These are phyloP conservation scores for Palaemon carinicauda DNA, from an alignment of 1,140 invertebrate genomes.

Conservation along the genomic window DNA sequence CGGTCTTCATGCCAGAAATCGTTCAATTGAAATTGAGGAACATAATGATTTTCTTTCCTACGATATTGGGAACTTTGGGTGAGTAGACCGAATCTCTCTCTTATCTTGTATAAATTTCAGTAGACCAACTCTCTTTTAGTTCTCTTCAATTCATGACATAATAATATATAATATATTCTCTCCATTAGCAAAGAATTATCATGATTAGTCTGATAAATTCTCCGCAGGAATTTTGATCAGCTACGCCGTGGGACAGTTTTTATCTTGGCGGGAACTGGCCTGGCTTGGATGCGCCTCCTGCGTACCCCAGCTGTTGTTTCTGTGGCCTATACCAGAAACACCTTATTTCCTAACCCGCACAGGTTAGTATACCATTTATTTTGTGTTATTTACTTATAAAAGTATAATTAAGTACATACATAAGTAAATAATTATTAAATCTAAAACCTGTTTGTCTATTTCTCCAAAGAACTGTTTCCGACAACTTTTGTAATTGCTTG, in stretches of 20 bases:
- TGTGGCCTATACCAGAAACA: constrained; percentile 32
- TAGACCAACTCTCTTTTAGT: no score
- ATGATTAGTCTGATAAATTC: not conserved
- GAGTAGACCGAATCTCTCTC: not conserved
- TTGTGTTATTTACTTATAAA: no score
- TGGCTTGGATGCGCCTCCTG: constrained; percentile 15
- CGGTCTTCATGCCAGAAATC: constrained; percentile 32
- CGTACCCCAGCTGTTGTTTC: not conserved
- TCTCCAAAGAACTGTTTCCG: no score
- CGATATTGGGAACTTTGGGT: constrained; percentile 26
- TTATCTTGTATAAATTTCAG: no score
- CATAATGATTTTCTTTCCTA: not conserved
- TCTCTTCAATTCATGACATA: no score
- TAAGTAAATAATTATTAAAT: not conserved
- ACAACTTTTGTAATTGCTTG: not conserved
- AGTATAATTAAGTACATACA: no score
- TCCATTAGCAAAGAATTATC: no score
- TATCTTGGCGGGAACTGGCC: constrained; percentile 32
- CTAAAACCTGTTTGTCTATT: not conserved
- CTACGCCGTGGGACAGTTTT: not conserved
- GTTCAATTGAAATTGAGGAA: constrained; percentile 15
- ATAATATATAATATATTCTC: no score
- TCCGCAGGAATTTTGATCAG: constrained; percentile 17
- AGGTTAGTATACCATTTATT: not conserved
- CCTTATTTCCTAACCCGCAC: constrained; percentile 23